These are phyloP conservation scores for Agrenia bidenticulata DNA, from an alignment of 2,888 invertebrate genomes.

Conservation along the genomic window DNA sequence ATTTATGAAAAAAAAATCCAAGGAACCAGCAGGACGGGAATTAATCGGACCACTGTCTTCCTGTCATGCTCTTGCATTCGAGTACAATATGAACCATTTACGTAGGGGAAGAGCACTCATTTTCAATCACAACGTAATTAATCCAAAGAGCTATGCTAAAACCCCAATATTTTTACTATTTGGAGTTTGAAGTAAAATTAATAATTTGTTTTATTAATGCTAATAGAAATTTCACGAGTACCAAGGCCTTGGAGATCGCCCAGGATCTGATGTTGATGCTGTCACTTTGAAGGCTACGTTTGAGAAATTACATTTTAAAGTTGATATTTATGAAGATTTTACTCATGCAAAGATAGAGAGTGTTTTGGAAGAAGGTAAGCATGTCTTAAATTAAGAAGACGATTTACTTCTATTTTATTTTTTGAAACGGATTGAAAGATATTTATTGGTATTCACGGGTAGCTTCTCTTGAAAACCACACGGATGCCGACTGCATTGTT, in stretches of 20 bases:
- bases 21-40: not conserved
- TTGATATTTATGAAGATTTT: slow-evolving; percentile 8
- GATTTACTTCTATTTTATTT: too few species aligned
- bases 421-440: too few species aligned
- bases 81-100: slow-evolving; percentile 36
- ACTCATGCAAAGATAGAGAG: slow-evolving; percentile 11
- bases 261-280: slow-evolving; percentile 84
- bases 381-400: not conserved
- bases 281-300: slow-evolving; percentile 62
- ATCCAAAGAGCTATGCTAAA: too few species aligned
- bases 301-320: slow-evolving; percentile 32
- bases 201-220: not conserved
- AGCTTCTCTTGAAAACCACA: slow-evolving; percentile 24
- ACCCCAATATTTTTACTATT: too few species aligned
- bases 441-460: slow-evolving; percentile 5
- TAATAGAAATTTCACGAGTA: slow-evolving; percentile 65
- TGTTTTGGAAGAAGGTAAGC: not conserved
- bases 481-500: slow-evolving; percentile 22
- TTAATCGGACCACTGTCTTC: slow-evolving; percentile 13
- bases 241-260: slow-evolving; percentile 68
- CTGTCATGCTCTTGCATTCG: slow-evolving; percentile 18
- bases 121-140: slow-evolving; percentile 41
- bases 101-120: slow-evolving; percentile 36
- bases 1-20: not conserved
- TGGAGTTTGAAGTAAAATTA: too few species aligned